Base-by-base conservation (phyloP, 1,140 invertebrate species). In the Heliconius himera region DNA sequence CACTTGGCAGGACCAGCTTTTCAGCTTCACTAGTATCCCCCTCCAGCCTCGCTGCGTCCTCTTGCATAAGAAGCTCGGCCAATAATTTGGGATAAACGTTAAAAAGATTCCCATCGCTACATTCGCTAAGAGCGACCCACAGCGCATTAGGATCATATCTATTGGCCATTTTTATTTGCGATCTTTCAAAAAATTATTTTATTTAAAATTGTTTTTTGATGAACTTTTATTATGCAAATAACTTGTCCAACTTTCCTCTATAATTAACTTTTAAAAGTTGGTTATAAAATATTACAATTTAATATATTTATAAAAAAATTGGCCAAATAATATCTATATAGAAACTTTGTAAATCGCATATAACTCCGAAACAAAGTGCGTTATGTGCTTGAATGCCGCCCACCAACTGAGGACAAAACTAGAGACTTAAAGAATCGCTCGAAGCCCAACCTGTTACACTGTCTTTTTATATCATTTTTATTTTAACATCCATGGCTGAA, bases 1-100 rank as follows among this genome's bases (percentile, higher is more conserved):
- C 96, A 84, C 97, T 97, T 20, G 97, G 97, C 33, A 97, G 90
- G 0, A 94, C 87, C 6, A 94, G 83, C 13, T 83, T 90, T 74
- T 95, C 94, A 22, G 92, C 90, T 60, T 95, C 92, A 74, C 90
- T 89, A 46, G 89, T 89, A 60, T 94, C 92, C 1, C 91, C 90
- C 20, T 91, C 92, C 74, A 90, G 85, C 46, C 92, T 85, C 36
- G 92, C 91, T 11, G 92, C 91, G 73, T 95, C 94, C 77, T 95
- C 93, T 81, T 93, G 90, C 8, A 91, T 82, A 38, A 95, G 88
- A n/a, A 95, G 85, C 72, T 95, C 87, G 5, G 92, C 91, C 78
- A 95, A 81, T 2, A 95, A 76, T 79, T 94, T 91, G 0, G 95
- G 94, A 74, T 95, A 94, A 0, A 95, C 90, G 26, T 89, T 90